A percentile compares a stretch with the other conserved stretches of the same genome.
Conservation (phyloP, 2,797 vertebrate species). For the Neosilurus mollespiculum region DNA sequence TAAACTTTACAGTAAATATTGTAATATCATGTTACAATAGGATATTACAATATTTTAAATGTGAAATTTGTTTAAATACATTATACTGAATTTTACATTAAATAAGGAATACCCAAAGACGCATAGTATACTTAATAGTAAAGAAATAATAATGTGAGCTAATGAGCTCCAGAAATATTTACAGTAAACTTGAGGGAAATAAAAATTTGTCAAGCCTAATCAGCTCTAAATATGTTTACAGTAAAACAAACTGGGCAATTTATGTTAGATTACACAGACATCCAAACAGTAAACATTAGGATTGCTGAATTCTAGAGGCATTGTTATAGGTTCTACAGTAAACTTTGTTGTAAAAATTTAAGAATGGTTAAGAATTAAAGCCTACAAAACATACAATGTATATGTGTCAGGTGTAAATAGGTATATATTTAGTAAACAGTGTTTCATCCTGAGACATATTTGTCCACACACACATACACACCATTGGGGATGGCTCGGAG, state of each 20-base stretch:
- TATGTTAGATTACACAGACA: neutral
- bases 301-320: neutral
- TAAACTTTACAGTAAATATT: too few species aligned
- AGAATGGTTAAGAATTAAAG: neutral
- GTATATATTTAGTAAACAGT: neutral
- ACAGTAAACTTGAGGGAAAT: neutral
- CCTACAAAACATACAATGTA: neutral
- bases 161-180: neutral
- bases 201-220: neutral
- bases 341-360: neutral
- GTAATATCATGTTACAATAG: too few species aligned
- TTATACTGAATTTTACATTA: neutral
- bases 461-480: constrained; percentile 63
- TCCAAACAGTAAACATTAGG: neutral
- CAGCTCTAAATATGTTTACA: neutral
- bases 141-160: neutral
- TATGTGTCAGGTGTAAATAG: neutral
- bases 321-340: neutral
- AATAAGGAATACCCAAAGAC: neutral
- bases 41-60: too few species aligned
- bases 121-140: neutral
- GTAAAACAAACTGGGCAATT: neutral
- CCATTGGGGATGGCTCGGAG: constrained; percentile 86
- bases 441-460: neutral
- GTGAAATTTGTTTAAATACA: neutral